Evolutionary conservation across 2,797 vertebrate genomes (phyloP), one percentile per base, ranked within the genome.

Genomic region (Glossophaga mutica): DNA sequence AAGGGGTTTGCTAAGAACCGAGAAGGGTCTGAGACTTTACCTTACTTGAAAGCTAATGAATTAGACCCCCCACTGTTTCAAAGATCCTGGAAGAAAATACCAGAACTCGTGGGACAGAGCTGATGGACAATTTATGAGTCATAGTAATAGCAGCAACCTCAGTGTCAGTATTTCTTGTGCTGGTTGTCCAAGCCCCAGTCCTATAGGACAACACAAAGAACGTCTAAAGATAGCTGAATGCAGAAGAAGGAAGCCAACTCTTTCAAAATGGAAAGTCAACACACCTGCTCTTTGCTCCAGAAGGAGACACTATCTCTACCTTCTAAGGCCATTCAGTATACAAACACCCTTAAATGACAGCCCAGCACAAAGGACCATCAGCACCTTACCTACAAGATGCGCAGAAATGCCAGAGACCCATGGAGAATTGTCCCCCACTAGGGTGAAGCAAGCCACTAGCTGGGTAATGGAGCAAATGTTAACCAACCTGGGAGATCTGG

Each of bases 391-490:
- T 37, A 9, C 9, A 68, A 79, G 70, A 34, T 0, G 1, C 32
- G 10, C 14, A 74, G 67, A 87, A 81, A 55, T 68, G 26, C 21
- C 62, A 59, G 44, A 46, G 18, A 46, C 16, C 42, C 5, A 0
- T 26, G 19, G 7, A 57, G 24, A 84, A 73, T 8, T 85, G 19
- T 76, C 32, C 34, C 39, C 67, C 6, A 68, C 32, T 19, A 37
- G 44, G 3, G 9, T 16, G 16, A 79, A 77, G 16, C 11, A 18
- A 95, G 68, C 46, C 82, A 34, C 26, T 39, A 55, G 11, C n/a
- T 57, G 26, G n/a, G 2, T 10, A 26, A 74, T 1, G 9, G 0
- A 2, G 26, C 0, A 1, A 87, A 32, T 1, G 11, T 34, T 48
- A 55, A n/a, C 24, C 46, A 57, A 34, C 11, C 73, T 22, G 26